Evolutionary conservation across 2,113 vertebrate species (phyloP).

Genomic region (Heterotis niloticus): DNA sequence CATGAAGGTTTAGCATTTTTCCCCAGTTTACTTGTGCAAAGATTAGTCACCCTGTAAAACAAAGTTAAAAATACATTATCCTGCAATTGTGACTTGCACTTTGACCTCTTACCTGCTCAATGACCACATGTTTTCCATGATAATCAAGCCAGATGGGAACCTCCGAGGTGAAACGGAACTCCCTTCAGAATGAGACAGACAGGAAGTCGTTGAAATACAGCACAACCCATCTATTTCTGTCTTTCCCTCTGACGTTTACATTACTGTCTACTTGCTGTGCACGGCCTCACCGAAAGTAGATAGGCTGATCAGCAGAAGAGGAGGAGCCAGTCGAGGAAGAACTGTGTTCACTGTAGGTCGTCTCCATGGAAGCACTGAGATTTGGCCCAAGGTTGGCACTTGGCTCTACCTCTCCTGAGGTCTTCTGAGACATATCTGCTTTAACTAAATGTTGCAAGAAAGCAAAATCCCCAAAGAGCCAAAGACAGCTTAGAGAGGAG

Average conservation of each 20-base stretch:
- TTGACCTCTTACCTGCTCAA: conserved; percentile 73
- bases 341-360: conserved; percentile 64
- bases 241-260: neutral
- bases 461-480: neutral
- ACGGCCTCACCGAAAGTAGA: conserved; percentile 78
- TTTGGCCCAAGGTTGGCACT: conserved; percentile 50
- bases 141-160: conserved; percentile 92
- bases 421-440: conserved; percentile 57
- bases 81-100: neutral
- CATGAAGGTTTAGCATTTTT: no score
- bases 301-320: conserved; percentile 77
- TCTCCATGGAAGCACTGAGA: conserved; percentile 65
- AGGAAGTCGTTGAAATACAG: neutral
- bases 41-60: neutral
- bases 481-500: neutral
- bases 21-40: neutral
- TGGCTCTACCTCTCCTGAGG: conserved; percentile 51
- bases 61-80: no score
- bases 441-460: conserved; percentile 50
- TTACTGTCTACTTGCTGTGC: neutral
- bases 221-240: neutral
- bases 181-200: conserved; percentile 54
- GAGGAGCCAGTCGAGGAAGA: conserved; percentile 66
- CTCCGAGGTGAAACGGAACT: conserved; percentile 88
- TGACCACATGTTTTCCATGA: conserved; percentile 82